These are phyloP conservation scores for Rotaria socialis DNA, from an alignment of 2,888 invertebrate species.

Conservation along the genomic window DNA sequence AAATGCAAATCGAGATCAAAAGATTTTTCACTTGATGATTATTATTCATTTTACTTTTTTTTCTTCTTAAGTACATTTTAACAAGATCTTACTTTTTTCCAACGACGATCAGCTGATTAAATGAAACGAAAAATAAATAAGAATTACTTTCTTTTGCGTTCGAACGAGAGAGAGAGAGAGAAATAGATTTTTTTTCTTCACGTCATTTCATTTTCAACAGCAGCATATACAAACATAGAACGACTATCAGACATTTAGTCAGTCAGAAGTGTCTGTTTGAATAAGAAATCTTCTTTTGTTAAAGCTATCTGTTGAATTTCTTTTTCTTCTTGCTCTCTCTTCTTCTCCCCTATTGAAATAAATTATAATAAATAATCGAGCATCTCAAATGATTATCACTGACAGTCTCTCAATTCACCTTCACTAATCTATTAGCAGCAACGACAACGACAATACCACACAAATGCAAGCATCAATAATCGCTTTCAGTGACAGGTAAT, in stretches of 20 bases:
- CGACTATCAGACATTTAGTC: not conserved
- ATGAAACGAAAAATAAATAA: not conserved
- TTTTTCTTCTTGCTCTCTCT: not conserved
- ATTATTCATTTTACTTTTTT: not conserved
- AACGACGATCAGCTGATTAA: not conserved
- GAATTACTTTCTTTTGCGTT: not conserved
- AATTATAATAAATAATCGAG: not conserved
- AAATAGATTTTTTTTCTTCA: not conserved
- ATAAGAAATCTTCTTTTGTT: not conserved
- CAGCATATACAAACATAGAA: not conserved
- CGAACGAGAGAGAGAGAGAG: not conserved
- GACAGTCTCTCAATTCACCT: not conserved
- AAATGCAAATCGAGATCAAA: not conserved
- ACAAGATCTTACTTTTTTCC: not conserved
- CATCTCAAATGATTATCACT: not conserved
- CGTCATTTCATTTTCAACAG: constrained; percentile 5
- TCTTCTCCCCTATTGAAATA: not conserved
- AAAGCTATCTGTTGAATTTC: not conserved
- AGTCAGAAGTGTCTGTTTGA: constrained; percentile 21
- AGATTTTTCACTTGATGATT: not conserved
- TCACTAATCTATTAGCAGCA: not conserved
- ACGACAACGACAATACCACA: not conserved
- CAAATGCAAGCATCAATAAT: not conserved
- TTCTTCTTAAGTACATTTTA: not conserved
- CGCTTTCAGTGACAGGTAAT: not conserved